Evolutionary conservation across 1,140 invertebrate species (phyloP).

Genomic region (Ceratoteleas bidentatus): DNA sequence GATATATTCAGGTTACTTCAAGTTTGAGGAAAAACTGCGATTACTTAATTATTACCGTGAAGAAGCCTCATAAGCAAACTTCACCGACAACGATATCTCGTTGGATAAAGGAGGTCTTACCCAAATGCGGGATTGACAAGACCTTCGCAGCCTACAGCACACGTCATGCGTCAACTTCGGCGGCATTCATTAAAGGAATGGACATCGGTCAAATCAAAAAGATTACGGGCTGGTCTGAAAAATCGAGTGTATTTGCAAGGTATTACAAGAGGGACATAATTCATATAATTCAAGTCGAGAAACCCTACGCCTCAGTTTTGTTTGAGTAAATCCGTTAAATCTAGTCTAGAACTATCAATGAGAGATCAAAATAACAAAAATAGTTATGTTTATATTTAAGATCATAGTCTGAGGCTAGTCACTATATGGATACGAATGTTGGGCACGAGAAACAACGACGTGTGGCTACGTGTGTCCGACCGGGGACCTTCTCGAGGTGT

Average conservation of each 20-base stretch:
- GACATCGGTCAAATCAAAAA: conserved; percentile 1
- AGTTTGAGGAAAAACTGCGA: not conserved
- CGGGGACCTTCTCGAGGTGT: too few species aligned
- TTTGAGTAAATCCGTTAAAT: not conserved
- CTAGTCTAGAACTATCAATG: too few species aligned
- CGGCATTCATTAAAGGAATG: not conserved
- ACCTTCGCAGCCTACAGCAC: conserved; percentile 12
- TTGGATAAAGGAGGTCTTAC: conserved; percentile 22
- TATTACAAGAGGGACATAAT: not conserved
- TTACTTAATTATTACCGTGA: conserved; percentile 11
- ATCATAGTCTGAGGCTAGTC: too few species aligned
- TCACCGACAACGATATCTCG: conserved; percentile 4
- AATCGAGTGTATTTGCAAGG: conserved; percentile 5
- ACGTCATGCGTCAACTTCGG: conserved; percentile 3
- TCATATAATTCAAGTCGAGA: not conserved
- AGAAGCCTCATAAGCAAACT: conserved; percentile 20
- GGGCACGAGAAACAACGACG: too few species aligned
- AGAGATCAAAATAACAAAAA: too few species aligned
- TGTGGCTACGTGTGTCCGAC: too few species aligned
- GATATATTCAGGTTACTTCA: conserved; percentile 8
- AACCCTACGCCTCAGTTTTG: not conserved
- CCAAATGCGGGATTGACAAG: conserved; percentile 2
- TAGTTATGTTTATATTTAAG: too few species aligned
- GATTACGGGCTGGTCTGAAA: not conserved
- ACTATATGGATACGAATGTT: too few species aligned